These are phyloP conservation scores for Cossypha polioptera DNA, from an alignment of 2,797 vertebrate genomes.

Conservation along the genomic window DNA sequence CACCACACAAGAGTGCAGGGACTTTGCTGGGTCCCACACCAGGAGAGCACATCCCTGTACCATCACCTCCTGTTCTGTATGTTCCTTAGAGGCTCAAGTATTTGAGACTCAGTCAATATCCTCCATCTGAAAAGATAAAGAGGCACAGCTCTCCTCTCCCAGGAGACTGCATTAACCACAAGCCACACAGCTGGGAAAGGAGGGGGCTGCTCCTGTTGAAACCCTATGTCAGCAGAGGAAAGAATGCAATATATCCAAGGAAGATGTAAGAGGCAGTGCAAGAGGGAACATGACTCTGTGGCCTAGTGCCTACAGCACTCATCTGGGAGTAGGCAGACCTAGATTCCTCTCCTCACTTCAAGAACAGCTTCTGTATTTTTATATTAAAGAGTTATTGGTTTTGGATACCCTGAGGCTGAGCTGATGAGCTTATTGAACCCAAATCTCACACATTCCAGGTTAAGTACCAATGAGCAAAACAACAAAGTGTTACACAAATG, in stretches of 20 bases:
- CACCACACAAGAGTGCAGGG: not conserved
- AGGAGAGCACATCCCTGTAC: not conserved
- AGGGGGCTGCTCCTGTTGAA: slow-evolving; percentile 22
- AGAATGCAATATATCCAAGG: slow-evolving; percentile 3
- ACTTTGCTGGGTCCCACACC: rapidly evolving
- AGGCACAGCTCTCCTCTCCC: not conserved
- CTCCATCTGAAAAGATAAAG: not conserved
- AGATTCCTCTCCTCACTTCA: not conserved
- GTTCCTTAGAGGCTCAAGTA: not conserved
- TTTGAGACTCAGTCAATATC: not conserved
- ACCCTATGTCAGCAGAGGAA: not conserved
- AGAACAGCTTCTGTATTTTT: slow-evolving; percentile 12
- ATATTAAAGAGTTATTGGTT: slow-evolving; percentile 5
- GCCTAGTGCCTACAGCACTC: slow-evolving; percentile 26
- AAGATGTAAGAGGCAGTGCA: slow-evolving; percentile 11
- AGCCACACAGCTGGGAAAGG: slow-evolving; percentile 30
- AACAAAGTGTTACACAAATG: not conserved
- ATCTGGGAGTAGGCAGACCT: slow-evolving; percentile 24
- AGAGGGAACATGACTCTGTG: slow-evolving; percentile 57
- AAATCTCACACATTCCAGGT: not conserved
- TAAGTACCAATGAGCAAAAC: not conserved
- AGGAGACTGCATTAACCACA: not conserved
- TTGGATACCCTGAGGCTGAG: not conserved
- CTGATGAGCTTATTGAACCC: slow-evolving; percentile 10
- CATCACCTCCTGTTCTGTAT: not conserved